Base-by-base conservation (phyloP, 2,888 invertebrate species). In the Oegoconia quadripuncta region DNA sequence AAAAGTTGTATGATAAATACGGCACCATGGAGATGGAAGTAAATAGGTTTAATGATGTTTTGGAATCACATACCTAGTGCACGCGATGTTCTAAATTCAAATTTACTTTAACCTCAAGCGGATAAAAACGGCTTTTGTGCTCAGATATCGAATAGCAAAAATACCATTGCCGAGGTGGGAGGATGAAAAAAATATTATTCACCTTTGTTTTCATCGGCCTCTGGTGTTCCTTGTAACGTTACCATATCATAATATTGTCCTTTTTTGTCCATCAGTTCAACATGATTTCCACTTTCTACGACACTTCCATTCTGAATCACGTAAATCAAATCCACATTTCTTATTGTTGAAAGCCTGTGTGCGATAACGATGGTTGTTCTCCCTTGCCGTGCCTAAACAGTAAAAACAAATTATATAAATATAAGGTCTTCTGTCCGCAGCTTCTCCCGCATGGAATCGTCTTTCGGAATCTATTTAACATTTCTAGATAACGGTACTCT, bases 301-400 rank as follows among this genome's bases (percentile, higher is more conserved):
- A 93, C 90, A 34, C 74, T 56, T 0, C 95, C 95, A 34, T 90
- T 83, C 42, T 91, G 89, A 41, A 95, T 88, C 0, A 93, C 93
- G 42, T 93, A 89, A 55, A 95, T 94, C 48, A 90, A 84, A 63
- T 94, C 92, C 0, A 93, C 94, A 44, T 90, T 89, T 41, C 92
- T 82, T 37, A 95, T 93, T 0, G 94, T 94, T 0, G 93, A 90
- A 12, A 95, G 77, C 35, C 94, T 88, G 69, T 95, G 95, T 0
- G 95, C 94, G 6, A 95, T 92, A 15, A 95, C 93, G 7, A 95
- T 88, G 0, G 95, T 95, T 0, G 95, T 95, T 37, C 94, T 88
- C 30, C 93, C 93, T 78, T 91, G 78, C 60, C 92, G 91, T 2
- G 92, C 93, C 91, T 92, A 50, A 14, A 59, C 47, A 36, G 30